These are phyloP conservation scores for Leucophora obtusa DNA, from an alignment of 2,888 invertebrate genomes.

Conservation along the genomic window DNA sequence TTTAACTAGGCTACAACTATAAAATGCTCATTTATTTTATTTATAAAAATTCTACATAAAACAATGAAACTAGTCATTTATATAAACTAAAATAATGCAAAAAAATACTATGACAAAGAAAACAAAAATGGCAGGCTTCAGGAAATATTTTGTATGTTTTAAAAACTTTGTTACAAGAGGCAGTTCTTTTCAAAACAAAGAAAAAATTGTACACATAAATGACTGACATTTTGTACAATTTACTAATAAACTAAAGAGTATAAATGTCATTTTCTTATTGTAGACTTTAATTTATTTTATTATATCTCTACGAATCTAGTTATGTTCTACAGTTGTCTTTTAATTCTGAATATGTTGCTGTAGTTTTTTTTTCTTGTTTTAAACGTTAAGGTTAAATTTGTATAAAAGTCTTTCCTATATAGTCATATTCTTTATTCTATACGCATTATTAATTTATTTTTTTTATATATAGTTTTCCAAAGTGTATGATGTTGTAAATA, in stretches of 20 bases:
- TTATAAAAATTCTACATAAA: slow-evolving; percentile 4
- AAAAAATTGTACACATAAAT: slow-evolving; percentile 52
- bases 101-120: slow-evolving; percentile 4
- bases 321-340: slow-evolving; percentile 7
- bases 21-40: slow-evolving; percentile 45
- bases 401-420: neutral
- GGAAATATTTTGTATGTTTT: slow-evolving; percentile 38
- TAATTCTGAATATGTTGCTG: slow-evolving; percentile 9
- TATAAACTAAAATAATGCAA: slow-evolving; percentile 26
- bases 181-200: slow-evolving; percentile 26
- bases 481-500: neutral
- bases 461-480: neutral
- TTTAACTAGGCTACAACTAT: slow-evolving; percentile 54
- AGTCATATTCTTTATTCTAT: neutral
- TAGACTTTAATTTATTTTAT: slow-evolving; percentile 50
- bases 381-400: slow-evolving; percentile 10
- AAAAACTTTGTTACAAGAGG: too few relatives aligned
- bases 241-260: slow-evolving; percentile 38
- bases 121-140: slow-evolving; percentile 41
- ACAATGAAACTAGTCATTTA: neutral
- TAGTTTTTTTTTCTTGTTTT: slow-evolving; percentile 10
- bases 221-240: slow-evolving; percentile 34
- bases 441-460: neutral
- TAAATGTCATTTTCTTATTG: slow-evolving; percentile 49
- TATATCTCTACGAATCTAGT: slow-evolving; percentile 14